These are phyloP conservation scores for Drosophila suboccidentalis DNA, from an alignment of 2,888 invertebrate genomes.

Conservation along the genomic window DNA sequence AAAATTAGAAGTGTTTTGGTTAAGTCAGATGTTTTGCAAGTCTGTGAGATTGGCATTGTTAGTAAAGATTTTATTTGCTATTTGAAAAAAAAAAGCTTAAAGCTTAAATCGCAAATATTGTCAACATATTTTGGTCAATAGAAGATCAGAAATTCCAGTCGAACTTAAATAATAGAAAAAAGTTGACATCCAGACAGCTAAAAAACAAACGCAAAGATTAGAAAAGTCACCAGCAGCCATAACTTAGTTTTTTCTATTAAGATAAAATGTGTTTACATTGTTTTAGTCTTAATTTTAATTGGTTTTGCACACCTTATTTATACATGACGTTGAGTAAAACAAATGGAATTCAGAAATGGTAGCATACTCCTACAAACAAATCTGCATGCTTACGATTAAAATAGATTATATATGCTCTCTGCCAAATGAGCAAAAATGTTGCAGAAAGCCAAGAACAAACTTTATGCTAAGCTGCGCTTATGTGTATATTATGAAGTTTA, in stretches of 20 bases:
- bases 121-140: too few relatives aligned
- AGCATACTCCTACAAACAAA: not conserved
- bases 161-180: too few relatives aligned
- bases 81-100: too few relatives aligned
- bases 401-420: not conserved
- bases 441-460: not conserved
- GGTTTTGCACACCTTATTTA: not conserved
- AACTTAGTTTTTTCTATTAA: too few relatives aligned
- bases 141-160: too few relatives aligned
- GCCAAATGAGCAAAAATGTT: not conserved
- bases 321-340: not conserved
- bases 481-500: constrained; percentile 3
- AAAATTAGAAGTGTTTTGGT: too few relatives aligned
- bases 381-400: not conserved
- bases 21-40: too few relatives aligned
- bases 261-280: not conserved
- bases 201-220: not conserved
- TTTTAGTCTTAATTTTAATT: not conserved
- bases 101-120: too few relatives aligned
- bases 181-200: too few relatives aligned
- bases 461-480: constrained; percentile 4
- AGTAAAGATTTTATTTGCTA: too few relatives aligned
- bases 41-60: too few relatives aligned
- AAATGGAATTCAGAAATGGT: not conserved
- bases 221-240: too few relatives aligned